Conservation (phyloP, 2,113 vertebrate genomes). For the Erpornis zantholeuca region DNA sequence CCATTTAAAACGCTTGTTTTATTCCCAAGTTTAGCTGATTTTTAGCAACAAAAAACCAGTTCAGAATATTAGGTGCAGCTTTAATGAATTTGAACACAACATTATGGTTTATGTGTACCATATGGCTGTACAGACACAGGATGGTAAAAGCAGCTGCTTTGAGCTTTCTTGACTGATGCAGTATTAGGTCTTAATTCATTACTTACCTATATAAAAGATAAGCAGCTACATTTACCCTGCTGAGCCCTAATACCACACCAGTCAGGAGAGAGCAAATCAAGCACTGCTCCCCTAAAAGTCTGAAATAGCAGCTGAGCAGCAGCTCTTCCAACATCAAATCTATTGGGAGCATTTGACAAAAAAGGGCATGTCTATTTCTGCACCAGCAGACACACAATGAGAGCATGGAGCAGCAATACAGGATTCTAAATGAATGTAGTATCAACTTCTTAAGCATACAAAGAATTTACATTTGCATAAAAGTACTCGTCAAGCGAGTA, state of each 20-base stretch:
- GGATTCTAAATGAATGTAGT: conserved; percentile 5
- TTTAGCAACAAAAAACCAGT: not conserved
- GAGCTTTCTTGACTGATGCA: not conserved
- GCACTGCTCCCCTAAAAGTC: not conserved
- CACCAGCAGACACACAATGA: not conserved
- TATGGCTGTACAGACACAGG: not conserved
- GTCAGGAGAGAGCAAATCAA: not conserved
- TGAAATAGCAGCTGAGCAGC: not conserved
- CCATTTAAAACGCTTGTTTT: conserved; percentile 36
- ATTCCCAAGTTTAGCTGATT: conserved; percentile 34
- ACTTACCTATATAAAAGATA: not conserved
- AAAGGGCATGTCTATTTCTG: conserved; percentile 25
- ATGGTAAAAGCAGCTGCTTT: conserved; percentile 13
- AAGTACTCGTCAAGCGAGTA: not conserved
- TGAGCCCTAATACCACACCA: not conserved
- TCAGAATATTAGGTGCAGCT: not conserved
- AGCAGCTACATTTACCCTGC: not conserved
- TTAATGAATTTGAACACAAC: not conserved
- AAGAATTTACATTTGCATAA: conserved; percentile 46
- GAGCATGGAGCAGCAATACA: not conserved
- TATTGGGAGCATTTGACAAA: conserved; percentile 17
- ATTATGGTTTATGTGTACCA: not conserved
- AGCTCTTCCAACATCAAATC: not conserved
- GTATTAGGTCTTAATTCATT: not conserved
- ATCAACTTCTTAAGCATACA: conserved; percentile 46